Evolutionary conservation across 2,797 vertebrate genomes (phyloP), one percentile per base, ranked within the genome.

Genomic region (Paedocypris micromegethes): DNA sequence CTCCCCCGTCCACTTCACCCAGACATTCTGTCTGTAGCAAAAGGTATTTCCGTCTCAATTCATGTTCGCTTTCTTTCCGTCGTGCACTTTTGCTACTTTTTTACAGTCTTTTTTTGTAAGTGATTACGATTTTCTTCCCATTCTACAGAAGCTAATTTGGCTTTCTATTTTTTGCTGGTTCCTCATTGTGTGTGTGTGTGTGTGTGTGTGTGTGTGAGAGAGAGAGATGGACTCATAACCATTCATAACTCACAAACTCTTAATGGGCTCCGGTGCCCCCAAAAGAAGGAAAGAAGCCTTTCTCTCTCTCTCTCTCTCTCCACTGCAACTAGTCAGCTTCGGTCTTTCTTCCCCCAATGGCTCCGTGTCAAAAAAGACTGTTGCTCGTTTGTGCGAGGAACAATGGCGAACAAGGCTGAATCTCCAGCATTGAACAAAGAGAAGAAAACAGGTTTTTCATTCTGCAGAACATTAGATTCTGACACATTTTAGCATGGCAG

Each of bases 311-410:
- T 42, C 43, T 58, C n/a, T 49, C 88, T 87, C 90, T 87, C 91
- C 92, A 88, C 86, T 86, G 88, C 93, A 93, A 94, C 95, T 96
- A 93, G 93, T 94, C 94, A 97, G 93, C 92, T 90, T 87, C 88
- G 89, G 94, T 92, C 93, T 94, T 95, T 95, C 93, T 98, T 94
- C 94, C 93, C 92, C 92, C 94, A 90, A 91, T 93, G 93, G 94
- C 93, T 95, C 93, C 89, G 93, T 94, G 94, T 96, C 94, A 95
- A 95, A 97, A 95, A 97, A 97, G 93, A 96, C 96, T 97, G 95
- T 94, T 94, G 90, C 92, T 93, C 94, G 94, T 97, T 97, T 93
- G 94, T 93, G 91, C 76, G 80, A 88, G 77, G 89, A 89, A 95
- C 94, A 96, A 97, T 94, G 92, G 91, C 86, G 93, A 94, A 96